A percentile compares a stretch with the other conserved stretches of the same genome.
Conservation (phyloP, 1,140 invertebrate species). For the Drosophila auraria region DNA sequence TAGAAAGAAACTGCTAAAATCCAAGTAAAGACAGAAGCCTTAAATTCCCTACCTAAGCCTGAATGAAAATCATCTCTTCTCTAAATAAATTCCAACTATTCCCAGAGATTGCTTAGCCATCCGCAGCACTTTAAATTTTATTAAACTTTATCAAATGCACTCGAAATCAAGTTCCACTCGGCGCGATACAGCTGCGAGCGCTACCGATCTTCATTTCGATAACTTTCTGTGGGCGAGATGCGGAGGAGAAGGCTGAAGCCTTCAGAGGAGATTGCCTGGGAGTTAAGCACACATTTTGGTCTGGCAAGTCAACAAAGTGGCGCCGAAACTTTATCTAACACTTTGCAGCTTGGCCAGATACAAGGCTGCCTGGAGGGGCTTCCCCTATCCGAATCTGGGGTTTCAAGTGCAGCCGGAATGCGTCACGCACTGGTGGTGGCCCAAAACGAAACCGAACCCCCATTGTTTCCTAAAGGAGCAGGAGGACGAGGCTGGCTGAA, state of each 20-base stretch:
- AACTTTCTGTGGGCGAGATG: constrained; percentile 33
- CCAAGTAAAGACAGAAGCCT: too few species aligned
- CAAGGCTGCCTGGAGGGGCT: constrained; percentile 35
- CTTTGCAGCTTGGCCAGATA: constrained; percentile 65
- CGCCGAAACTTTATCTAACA: constrained; percentile 75
- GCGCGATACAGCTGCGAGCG: constrained; percentile 41
- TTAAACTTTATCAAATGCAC: constrained; percentile 54
- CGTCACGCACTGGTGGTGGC: constrained; percentile 65
- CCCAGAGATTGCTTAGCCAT: constrained; percentile 7
- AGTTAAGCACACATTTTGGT: constrained; percentile 68
- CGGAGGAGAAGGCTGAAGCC: neutral
- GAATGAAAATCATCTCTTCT: neutral
- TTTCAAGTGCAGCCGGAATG: constrained; percentile 77
- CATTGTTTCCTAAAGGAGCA: constrained; percentile 53
- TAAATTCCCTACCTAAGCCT: neutral
- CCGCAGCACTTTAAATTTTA: constrained; percentile 45
- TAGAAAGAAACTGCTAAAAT: too few species aligned
- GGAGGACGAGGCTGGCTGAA: constrained; percentile 19
- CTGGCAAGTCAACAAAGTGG: constrained; percentile 78
- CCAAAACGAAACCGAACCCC: constrained; percentile 38
- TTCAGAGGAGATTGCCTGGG: constrained; percentile 16
- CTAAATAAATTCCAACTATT: constrained; percentile 3
- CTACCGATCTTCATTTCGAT: constrained; percentile 52
- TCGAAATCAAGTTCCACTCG: constrained; percentile 50
- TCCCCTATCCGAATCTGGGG: constrained; percentile 40